Percentiles rank a stretch among this genome's conserved stretches.
These are phyloP conservation scores for Novumbra hubbsi DNA, from an alignment of 2,797 vertebrate genomes.

Conservation along the genomic window DNA sequence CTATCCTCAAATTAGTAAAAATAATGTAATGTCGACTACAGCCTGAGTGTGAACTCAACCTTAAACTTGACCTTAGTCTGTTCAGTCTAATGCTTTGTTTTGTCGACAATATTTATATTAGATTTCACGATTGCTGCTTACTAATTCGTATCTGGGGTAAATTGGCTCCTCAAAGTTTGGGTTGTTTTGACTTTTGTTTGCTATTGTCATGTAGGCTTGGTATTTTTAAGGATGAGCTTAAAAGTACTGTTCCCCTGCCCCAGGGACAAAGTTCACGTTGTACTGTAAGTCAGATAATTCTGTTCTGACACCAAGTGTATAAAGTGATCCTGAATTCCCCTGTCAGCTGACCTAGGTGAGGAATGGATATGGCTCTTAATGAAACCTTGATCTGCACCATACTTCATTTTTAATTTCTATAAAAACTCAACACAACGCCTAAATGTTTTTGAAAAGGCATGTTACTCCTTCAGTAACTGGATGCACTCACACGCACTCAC, in stretches of 20 bases:
- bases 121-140: neutral
- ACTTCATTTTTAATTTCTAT: constrained; percentile 46
- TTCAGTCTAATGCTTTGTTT: constrained; percentile 20
- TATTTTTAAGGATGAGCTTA: constrained; percentile 65
- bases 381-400: constrained; percentile 54
- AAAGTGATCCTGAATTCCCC: constrained; percentile 58
- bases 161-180: neutral
- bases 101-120: too few relatives aligned
- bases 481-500: neutral
- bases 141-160: neutral
- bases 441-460: neutral
- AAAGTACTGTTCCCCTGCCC: constrained; percentile 64
- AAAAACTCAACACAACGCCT: neutral
- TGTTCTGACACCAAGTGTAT: constrained; percentile 62
- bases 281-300: constrained; percentile 66
- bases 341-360: constrained; percentile 44
- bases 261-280: constrained; percentile 67
- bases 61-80: neutral
- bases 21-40: neutral
- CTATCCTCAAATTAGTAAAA: too few relatives aligned
- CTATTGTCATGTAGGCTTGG: constrained; percentile 54
- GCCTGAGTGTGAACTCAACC: constrained; percentile 1
- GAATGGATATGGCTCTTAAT: constrained; percentile 61
- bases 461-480: neutral
- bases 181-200: constrained; percentile 59